These are phyloP conservation scores for Heliothis subflexa DNA, from an alignment of 1,140 invertebrate species.

Conservation along the genomic window DNA sequence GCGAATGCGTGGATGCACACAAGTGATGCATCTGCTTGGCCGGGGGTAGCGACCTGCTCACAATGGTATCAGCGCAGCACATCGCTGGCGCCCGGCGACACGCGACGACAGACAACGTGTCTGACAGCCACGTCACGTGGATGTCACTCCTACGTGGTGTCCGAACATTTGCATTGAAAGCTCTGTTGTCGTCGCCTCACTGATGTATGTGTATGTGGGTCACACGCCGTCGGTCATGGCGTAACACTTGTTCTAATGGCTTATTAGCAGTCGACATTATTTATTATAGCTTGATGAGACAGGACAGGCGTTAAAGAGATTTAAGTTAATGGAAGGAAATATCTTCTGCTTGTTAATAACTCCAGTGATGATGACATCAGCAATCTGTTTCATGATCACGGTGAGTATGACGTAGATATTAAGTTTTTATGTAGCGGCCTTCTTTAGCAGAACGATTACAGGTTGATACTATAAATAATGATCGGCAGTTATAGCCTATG, in stretches of 20 bases:
- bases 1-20: not conserved
- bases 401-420: too few relatives aligned
- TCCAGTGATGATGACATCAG: too few relatives aligned
- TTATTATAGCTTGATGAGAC: too few relatives aligned
- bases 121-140: not conserved
- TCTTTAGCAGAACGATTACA: too few relatives aligned
- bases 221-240: too few relatives aligned
- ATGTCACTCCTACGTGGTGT: not conserved
- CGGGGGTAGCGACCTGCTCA: not conserved
- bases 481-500: not conserved
- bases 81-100: not conserved
- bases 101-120: not conserved
- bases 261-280: too few relatives aligned
- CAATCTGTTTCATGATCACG: too few relatives aligned
- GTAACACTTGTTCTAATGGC: too few relatives aligned
- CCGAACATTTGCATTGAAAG: not conserved
- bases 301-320: too few relatives aligned
- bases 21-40: not conserved
- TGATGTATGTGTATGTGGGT: not conserved
- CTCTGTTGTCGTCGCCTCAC: not conserved
- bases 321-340: too few relatives aligned
- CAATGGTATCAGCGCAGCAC: not conserved
- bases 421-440: too few relatives aligned
- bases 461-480: not conserved
- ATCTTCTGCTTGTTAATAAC: too few relatives aligned